Conservation (phyloP, 2,888 invertebrate genomes). For the Chesias legatella region DNA sequence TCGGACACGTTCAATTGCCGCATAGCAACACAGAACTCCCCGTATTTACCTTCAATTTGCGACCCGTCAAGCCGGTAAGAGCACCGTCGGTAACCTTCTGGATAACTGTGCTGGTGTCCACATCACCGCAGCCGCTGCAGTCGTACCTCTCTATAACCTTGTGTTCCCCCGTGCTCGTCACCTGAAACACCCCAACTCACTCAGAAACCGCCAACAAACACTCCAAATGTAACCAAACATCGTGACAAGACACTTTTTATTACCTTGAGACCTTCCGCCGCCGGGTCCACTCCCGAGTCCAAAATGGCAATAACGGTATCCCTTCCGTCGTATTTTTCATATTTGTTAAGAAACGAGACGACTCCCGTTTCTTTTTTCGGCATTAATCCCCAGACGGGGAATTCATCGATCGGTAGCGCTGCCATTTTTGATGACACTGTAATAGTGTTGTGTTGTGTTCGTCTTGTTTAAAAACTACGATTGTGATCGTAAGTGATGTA, state of each 20-base stretch:
- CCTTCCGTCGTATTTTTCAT: slow-evolving; percentile 95
- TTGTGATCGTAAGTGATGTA: no score
- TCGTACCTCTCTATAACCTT: slow-evolving; percentile 98
- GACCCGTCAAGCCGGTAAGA: slow-evolving; percentile 92
- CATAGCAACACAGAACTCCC: slow-evolving; percentile 6
- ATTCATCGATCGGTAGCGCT: slow-evolving; percentile 82
- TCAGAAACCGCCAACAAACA: slow-evolving; percentile 32
- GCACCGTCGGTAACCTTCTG: slow-evolving; percentile 82
- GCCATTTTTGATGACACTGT: slow-evolving; percentile 77
- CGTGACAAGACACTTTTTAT: slow-evolving; percentile 71
- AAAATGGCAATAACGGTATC: slow-evolving; percentile 96
- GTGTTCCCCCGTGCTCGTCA: slow-evolving; percentile 91
- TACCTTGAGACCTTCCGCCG: slow-evolving; percentile 96
- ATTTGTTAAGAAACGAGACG: slow-evolving; percentile 90
- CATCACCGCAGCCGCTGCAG: slow-evolving; percentile 98
- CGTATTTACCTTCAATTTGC: slow-evolving; percentile 88
- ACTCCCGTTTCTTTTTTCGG: slow-evolving; percentile 98
- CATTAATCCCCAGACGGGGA: slow-evolving; percentile 91
- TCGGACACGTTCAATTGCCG: slow-evolving; percentile 2
- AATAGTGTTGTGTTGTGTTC: slow-evolving; percentile 19
- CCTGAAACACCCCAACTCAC: slow-evolving; percentile 71
- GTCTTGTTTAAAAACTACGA: no score
- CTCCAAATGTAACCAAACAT: slow-evolving; percentile 49
- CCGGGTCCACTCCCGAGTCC: slow-evolving; percentile 99
- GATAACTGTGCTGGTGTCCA: slow-evolving; percentile 87